Evolutionary conservation across 2,888 invertebrate genomes (phyloP).

Genomic region (Eumerus sabulonum): DNA sequence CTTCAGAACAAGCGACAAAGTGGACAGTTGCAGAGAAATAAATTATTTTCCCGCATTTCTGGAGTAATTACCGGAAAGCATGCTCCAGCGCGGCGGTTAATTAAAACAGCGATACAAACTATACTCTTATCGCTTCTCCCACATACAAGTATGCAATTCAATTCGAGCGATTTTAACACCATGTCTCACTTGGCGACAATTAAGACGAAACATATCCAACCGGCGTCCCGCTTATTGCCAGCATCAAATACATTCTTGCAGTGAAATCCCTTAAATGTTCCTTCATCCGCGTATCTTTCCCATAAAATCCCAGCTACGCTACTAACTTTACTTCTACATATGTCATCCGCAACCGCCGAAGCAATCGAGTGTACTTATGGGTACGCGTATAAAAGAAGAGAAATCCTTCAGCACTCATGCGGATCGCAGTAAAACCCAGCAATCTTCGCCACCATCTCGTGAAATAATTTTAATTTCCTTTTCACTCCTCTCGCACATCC

Average conservation of each 20-base stretch:
- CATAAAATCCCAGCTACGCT: conserved; percentile 19
- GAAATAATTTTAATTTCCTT: conserved; percentile 59
- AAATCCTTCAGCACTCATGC: conserved; percentile 14
- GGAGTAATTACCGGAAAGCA: too few species aligned
- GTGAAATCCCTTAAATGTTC: conserved; percentile 3
- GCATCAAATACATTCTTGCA: neutral
- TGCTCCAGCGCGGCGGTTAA: too few species aligned
- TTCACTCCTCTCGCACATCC: neutral
- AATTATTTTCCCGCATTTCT: too few species aligned
- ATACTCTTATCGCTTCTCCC: too few species aligned
- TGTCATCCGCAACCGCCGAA: conserved; percentile 16
- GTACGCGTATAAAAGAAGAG: too few species aligned
- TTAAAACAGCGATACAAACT: too few species aligned
- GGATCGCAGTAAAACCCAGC: conserved; percentile 39
- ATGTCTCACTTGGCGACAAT: too few species aligned
- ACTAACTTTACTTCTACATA: neutral
- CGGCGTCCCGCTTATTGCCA: neutral
- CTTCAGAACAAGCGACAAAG: too few species aligned
- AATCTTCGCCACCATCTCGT: conserved; percentile 38
- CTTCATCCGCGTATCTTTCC: neutral
- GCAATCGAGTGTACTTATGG: neutral
- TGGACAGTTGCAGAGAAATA: too few species aligned
- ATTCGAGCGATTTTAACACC: too few species aligned
- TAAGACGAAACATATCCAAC: too few species aligned
- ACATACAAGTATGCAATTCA: too few species aligned